These are phyloP conservation scores for Melinaea marsaeus DNA, from an alignment of 2,888 invertebrate genomes.

Conservation along the genomic window DNA sequence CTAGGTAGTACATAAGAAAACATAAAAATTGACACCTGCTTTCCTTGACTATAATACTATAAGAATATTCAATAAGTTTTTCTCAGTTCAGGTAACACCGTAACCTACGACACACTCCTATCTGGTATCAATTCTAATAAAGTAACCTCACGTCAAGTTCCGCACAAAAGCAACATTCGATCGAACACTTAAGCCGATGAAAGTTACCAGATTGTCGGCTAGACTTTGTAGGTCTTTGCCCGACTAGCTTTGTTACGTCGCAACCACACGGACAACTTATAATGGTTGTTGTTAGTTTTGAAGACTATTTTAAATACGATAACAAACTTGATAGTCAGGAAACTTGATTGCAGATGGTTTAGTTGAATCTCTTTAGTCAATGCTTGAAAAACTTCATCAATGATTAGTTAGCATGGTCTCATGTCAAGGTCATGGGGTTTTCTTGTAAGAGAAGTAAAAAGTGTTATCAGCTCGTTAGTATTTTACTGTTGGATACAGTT, in stretches of 20 bases:
- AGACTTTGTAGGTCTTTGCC: slow-evolving; percentile 27
- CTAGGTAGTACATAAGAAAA: too few species aligned
- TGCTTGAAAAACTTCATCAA: background rate
- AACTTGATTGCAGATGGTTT: background rate
- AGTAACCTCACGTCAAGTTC: slow-evolving; percentile 17
- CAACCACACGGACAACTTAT: slow-evolving; percentile 21
- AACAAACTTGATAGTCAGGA: slow-evolving; percentile 1
- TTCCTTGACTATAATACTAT: background rate
- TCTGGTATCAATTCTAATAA: slow-evolving; percentile 17
- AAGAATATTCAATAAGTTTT: background rate
- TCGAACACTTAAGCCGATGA: slow-evolving; percentile 30
- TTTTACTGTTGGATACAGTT: too few species aligned
- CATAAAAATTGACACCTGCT: background rate
- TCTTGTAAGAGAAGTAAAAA: too few species aligned
- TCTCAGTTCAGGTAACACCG: background rate
- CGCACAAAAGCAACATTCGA: slow-evolving; percentile 21
- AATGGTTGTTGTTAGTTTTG: slow-evolving; percentile 18
- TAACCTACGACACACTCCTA: background rate
- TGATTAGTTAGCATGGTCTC: too few species aligned
- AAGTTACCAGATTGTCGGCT: slow-evolving; percentile 25
- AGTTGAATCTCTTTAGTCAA: background rate
- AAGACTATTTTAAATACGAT: slow-evolving; percentile 3
- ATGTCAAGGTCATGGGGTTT: too few species aligned
- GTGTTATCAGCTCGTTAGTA: too few species aligned
- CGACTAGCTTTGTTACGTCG: slow-evolving; percentile 18